Evolutionary conservation across 2,888 invertebrate species (phyloP), one percentile per base, ranked within the genome.

Genomic region (Anorthoa munda): DNA sequence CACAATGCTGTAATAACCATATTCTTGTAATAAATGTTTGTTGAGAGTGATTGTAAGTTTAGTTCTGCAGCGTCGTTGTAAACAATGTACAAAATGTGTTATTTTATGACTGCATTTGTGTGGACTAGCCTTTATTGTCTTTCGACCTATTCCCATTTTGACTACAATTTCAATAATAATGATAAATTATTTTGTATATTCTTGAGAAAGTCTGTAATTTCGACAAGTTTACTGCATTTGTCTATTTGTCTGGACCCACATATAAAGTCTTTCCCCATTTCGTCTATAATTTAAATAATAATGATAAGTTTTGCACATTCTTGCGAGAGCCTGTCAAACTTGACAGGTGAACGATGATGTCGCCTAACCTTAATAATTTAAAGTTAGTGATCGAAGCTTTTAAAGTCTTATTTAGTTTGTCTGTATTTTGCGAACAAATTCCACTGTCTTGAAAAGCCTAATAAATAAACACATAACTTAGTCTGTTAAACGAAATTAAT

Each of bases 21-120:
- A 58, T 70, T 83, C 50, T 56, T 66, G 60, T 21, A 69, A 55
- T 74, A 61, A 75, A 80, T 59, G 11, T 81, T 80, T 68, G 75
- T 66, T 26, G 61, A 48, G 26, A 73, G 53, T 51, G 61, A 65
- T 13, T 66, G 65, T 66, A 46, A 51, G 51, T 83, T 65, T 48
- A 70, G 23, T 50, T 70, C 50, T 48, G 56, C 4, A 39, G n/a
- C 18, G 12, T 46, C 55, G 64, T 66, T 45, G 45, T 23, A 23
- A 51, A 58, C 56, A 75, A 51, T 78, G 23, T 68, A 61, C 1
- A 23, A 60, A 74, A n/a, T 13, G 7, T 60, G 45, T 66, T 58
- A 39, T 39, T 39, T 39, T 39, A 50, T 21, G 39, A 69, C 59
- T 46, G 46, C 17, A 48, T 59, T 53, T 18, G 23, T 66, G 63